These are phyloP conservation scores for Axea sp. DNA, from an alignment of 2,888 invertebrate genomes.

Conservation along the genomic window DNA sequence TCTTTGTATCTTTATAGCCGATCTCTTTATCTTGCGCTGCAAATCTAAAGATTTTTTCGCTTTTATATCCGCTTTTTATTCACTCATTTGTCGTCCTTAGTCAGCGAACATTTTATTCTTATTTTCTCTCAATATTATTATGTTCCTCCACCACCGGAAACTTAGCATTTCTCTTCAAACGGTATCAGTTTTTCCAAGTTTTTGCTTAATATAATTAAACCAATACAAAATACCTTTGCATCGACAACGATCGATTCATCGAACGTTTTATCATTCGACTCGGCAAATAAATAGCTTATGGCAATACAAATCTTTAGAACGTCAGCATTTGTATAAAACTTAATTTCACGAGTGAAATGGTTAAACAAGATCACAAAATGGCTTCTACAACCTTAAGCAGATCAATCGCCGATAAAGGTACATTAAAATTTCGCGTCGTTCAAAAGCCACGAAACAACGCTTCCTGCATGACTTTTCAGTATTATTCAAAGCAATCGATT, in stretches of 20 bases:
- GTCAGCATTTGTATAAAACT: conserved; percentile 57
- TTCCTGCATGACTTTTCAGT: too few species aligned
- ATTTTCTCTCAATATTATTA: conserved; percentile 11
- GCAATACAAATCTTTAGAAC: conserved; percentile 9
- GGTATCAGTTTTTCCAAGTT: not conserved
- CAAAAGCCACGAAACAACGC: too few species aligned
- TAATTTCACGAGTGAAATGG: too few species aligned
- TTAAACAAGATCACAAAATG: conserved; percentile 67
- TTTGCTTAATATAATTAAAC: not conserved
- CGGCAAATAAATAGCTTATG: too few species aligned
- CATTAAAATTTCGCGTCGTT: too few species aligned
- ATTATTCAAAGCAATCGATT: too few species aligned
- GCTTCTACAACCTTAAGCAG: conserved; percentile 55
- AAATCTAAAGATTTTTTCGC: conserved; percentile 25
- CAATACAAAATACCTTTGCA: not conserved
- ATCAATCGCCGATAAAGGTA: too few species aligned
- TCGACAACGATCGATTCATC: too few species aligned
- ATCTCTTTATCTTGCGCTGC: conserved; percentile 40
- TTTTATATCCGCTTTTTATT: conserved; percentile 15
- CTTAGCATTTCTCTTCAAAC: not conserved
- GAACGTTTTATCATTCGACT: too few species aligned
- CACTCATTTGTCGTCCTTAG: conserved; percentile 17
- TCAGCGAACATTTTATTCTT: conserved; percentile 9
- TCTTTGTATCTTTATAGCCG: conserved; percentile 41
- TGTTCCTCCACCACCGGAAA: too few species aligned